Base-by-base conservation (phyloP, 1,140 invertebrate genomes). In the Drosophila virilis region DNA sequence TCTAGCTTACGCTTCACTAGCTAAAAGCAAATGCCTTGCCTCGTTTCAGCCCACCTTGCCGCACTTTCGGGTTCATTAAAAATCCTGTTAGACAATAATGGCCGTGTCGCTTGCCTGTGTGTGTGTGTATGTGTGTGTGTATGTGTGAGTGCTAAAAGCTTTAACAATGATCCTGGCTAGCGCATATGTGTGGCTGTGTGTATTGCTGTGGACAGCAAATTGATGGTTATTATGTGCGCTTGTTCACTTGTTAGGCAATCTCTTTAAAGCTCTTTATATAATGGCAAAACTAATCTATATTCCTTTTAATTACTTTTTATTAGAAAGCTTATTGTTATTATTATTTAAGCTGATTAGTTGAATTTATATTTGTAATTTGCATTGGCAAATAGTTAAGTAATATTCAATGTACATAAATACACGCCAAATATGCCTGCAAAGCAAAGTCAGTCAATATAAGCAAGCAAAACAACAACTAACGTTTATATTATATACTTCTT, bases 61-160 rank as follows among this genome's bases (percentile, higher is more conserved):
- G 15, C 35, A 43, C 32, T 64, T 68, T 55, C 40, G 38, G 79
- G 48, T 75, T 83, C 78, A 85, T 85, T 85, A 78, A 86, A 75
- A 86, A 72, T 78, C 69, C 69, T 68, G 65, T 85, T 85, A 65
- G 62, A 35, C 48, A 70, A 38, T 74, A 74, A 74, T 68, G 50
- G 48, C 69, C 22, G 58, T 57, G 64, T 42, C 3, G 33, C n/a
- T 35, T 77, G 51, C 8, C 38, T 2, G 1, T 28, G 40, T 45
- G 38, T 32, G 7, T 32, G 38, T 55, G 37, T 33, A 42, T 15
- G n/a, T 42, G 28, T 32, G 38, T 55, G 15, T 33, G 55, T 15
- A 28, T 42, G 40, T 17, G 1, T 35, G 28, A 9, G 28, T 46
- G 28, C 17, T 13, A 13, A 45, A 45, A 7, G 40, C n/a, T 48